phyloP scores from a whole-genome alignment of 2,113 vertebrate genomes.

The Solea senegalensis region DNA sequence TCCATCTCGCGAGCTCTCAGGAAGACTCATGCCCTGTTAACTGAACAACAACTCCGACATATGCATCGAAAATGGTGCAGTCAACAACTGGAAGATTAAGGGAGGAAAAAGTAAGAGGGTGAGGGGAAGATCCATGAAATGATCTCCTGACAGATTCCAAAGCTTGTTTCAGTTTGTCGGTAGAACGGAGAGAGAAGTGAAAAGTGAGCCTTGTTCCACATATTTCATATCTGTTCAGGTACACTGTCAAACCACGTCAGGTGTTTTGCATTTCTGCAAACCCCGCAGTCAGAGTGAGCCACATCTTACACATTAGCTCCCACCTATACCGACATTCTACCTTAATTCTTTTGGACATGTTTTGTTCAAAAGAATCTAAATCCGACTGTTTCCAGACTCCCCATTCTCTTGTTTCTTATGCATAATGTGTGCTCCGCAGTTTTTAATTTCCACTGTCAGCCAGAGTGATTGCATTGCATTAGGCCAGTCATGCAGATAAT shows the following conservation, averaged over 20 bases:
- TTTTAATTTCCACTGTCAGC: constrained; percentile 56
- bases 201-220: constrained; percentile 26
- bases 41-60: constrained; percentile 19
- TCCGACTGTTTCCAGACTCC: not conserved
- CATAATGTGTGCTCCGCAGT: constrained; percentile 48
- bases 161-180: constrained; percentile 42
- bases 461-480: constrained; percentile 52
- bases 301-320: constrained; percentile 13
- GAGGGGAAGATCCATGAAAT: constrained; percentile 24
- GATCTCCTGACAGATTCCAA: constrained; percentile 36
- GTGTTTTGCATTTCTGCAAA: not conserved
- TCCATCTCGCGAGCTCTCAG: constrained; percentile 62
- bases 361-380: not conserved
- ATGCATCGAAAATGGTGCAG: not conserved
- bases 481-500: constrained; percentile 57
- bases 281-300: not conserved
- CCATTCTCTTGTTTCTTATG: constrained; percentile 24
- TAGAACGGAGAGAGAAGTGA: constrained; percentile 13
- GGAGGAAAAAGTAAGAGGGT: not conserved
- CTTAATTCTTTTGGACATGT: not conserved
- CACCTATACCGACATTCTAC: constrained; percentile 2
- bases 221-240: constrained; percentile 29
- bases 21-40: constrained; percentile 37
- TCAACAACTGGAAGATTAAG: not conserved
- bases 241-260: constrained; percentile 24